Conservation (phyloP, 1,140 invertebrate genomes). For the Orchesella cincta region DNA sequence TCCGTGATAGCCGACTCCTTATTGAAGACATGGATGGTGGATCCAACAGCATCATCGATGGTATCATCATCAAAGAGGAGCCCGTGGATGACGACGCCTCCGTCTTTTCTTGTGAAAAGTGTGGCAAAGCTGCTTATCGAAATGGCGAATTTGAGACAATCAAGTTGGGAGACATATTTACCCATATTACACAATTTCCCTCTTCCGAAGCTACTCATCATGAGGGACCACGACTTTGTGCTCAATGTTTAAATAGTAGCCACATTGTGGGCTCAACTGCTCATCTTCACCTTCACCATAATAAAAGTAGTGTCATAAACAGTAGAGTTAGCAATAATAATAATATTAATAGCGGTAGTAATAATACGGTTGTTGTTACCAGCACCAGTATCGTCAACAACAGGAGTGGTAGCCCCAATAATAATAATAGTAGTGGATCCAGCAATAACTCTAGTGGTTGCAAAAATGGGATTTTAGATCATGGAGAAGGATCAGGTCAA, state of each 20-base stretch:
- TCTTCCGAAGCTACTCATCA: neutral
- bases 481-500: slow-evolving; percentile 29
- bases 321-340: slow-evolving; percentile 4
- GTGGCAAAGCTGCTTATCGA: slow-evolving; percentile 38
- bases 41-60: neutral
- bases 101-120: slow-evolving; percentile 40
- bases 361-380: slow-evolving; percentile 16
- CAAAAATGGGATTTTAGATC: slow-evolving; percentile 18
- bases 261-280: neutral
- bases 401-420: neutral
- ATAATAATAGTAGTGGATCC: neutral
- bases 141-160: slow-evolving; percentile 48
- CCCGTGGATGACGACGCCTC: neutral
- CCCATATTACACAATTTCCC: slow-evolving; percentile 43
- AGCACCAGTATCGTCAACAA: slow-evolving; percentile 20
- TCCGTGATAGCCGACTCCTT: neutral
- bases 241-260: slow-evolving; percentile 24
- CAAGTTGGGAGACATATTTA: slow-evolving; percentile 48
- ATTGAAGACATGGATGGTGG: slow-evolving; percentile 7
- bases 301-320: slow-evolving; percentile 3
- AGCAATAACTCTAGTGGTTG: too few species aligned
- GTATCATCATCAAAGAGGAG: slow-evolving; percentile 15
- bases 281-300: neutral
- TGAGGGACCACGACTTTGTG: slow-evolving; percentile 26
- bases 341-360: slow-evolving; percentile 36